Base-by-base conservation (phyloP, 2,797 vertebrate species). In the Siniperca undulata region DNA sequence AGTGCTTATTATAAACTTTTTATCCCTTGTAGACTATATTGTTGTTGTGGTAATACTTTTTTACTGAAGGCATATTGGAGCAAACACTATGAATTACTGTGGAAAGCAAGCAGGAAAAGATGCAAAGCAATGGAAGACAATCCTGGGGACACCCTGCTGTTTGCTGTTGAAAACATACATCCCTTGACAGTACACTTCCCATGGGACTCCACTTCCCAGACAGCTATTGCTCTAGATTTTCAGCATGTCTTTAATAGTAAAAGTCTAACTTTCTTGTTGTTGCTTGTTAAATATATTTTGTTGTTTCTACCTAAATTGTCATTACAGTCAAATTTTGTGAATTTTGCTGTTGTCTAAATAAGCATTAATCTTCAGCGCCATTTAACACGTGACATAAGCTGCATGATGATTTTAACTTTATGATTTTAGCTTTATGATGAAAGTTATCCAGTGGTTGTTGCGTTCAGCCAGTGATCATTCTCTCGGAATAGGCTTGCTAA, bases 1-100 rank as follows among this genome's bases (percentile, higher is more conserved):
- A 68, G 67, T 55, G 64, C 70, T 65, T 82, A 72, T 77, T 80
- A 55, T 12, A 72, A 85, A 88, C 72, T 82, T 84, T 60, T 34
- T 67, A 80, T 69, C 24, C 78, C 69, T 44, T 36, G 40, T 50
- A 58, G 50, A 81, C 46, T 58, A 17, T 34, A 52, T 24, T 77
- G 70, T 66, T 75, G 69, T 79, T 68, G 44, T 44, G 74, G 60
- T 60, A 71, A 80, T 44, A 58, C 5, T 61, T 76, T 69, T 72
- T 48, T 48, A 75, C 79, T 74, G 40, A 82, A 48, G 74, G 77
- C 44, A 20, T 24, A 4, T 3, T 38, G 44, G 44, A 80, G 59
- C 22, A 67, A 81, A 74, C 48, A 16, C 22, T 34, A 24, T 66
- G 59, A 60, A 74, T 64, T 38, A 56, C 24, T 24, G 30, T 56